phyloP scores from a whole-genome alignment of 2,113 vertebrate genomes.

The Oreochromis tanganicae region DNA sequence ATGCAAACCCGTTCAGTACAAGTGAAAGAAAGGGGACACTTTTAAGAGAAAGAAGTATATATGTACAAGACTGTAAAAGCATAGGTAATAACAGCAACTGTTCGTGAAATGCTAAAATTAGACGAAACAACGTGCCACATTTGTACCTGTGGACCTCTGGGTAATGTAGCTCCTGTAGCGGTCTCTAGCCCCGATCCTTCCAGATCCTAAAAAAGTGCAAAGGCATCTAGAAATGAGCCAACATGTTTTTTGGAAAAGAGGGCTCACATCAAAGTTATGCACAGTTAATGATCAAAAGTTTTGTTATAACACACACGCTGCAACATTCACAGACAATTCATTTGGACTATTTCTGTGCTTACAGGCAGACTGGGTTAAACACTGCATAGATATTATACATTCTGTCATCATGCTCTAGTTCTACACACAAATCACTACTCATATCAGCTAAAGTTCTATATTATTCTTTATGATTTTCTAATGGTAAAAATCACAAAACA shows the following conservation, averaged over 20 bases:
- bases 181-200: conserved; percentile 78
- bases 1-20: too few species aligned
- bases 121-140: not conserved
- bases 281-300: not conserved
- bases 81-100: fast-evolving
- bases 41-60: too few species aligned
- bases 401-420: not conserved
- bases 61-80: too few species aligned
- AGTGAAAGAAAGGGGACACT: too few species aligned
- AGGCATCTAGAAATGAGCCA: not conserved
- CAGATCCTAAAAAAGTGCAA: conserved; percentile 71
- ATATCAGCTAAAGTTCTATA: fast-evolving
- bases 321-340: not conserved
- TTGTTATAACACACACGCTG: not conserved
- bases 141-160: conserved; percentile 70
- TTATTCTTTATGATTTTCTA: not conserved
- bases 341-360: not conserved
- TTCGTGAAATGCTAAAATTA: not conserved
- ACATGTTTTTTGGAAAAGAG: not conserved
- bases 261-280: not conserved
- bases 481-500: fast-evolving
- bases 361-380: not conserved
- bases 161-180: conserved; percentile 38
- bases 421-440: not conserved
- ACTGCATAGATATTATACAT: fast-evolving